Base-by-base conservation (phyloP, 2,888 invertebrate species). In the Cephus runcator region DNA sequence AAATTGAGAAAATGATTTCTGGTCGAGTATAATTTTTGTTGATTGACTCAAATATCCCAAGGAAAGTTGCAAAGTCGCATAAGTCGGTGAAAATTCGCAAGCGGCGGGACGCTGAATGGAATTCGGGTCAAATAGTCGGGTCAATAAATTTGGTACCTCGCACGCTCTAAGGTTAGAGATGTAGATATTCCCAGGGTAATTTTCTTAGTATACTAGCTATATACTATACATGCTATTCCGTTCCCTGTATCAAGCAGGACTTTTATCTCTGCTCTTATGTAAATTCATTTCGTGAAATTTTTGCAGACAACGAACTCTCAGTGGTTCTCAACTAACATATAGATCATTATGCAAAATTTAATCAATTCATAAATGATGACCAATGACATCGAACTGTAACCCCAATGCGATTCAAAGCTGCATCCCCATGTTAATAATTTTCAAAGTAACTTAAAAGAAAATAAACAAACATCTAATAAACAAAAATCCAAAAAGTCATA, bases 91-190 rank as follows among this genome's bases (percentile, higher is more conserved):
- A 56, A 56, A 56, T 56, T 23, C 9, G 9, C 23, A 56, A 68
- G 75, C 79, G 81, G 81, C 33, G n/a, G 23, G 73, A 76, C 35
- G 69, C 79, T 80, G 69, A 82, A 79, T 80, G 81, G 80, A 84
- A 84, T 83, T 85, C 82, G 81, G 84, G 85, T 85, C 84, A 83
- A 78, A 80, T 80, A 81, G 81, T 79, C 82, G 78, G 83, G 80
- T 84, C 85, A 83, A 85, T 85, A 79, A 80, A 56, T 56, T 56
- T 56, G 77, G 76, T 77, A 76, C 73, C n/a, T 69, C 68, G 56
- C 23, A 56, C 9, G 56, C 23, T 56, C 9, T 23, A 23, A 56
- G 2, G 56, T 6, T 56, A 56, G 9, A 56, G 56, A 56, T 56
- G 23, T 23, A 23, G 23, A 56, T 9, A 3, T 56, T 56, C 23